Evolutionary conservation across 2,888 invertebrate species (phyloP).

Genomic region (Alloplasta piceator): DNA sequence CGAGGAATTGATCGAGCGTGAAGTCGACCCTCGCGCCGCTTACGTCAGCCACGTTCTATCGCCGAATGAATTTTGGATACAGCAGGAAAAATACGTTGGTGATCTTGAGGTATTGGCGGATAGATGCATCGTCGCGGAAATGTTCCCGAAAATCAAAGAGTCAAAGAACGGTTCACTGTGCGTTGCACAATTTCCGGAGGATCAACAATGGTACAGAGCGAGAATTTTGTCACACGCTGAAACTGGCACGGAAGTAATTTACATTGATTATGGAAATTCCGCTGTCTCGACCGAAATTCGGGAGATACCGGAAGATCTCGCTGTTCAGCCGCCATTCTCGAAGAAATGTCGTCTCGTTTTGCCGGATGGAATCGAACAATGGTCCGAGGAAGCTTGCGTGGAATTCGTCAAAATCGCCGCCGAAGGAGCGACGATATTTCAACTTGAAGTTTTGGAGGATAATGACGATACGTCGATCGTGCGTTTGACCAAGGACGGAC

Average conservation of each 20-base stretch:
- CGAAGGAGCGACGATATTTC: conserved; percentile 84
- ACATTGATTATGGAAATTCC: conserved; percentile 89
- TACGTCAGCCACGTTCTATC: conserved; percentile 88
- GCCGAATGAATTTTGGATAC: conserved; percentile 90
- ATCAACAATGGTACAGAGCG: conserved; percentile 88
- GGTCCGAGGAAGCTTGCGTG: conserved; percentile 80
- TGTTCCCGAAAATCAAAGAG: conserved; percentile 84
- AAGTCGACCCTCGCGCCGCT: conserved; percentile 85
- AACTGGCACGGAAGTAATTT: conserved; percentile 86
- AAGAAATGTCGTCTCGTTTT: conserved; percentile 86
- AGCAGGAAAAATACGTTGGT: conserved; percentile 86
- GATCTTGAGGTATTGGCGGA: conserved; percentile 87
- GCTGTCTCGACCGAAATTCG: conserved; percentile 86
- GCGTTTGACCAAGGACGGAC: conserved; percentile 86
- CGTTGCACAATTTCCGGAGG: conserved; percentile 88
- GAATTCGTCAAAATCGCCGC: conserved; percentile 80
- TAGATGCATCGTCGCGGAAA: conserved; percentile 84
- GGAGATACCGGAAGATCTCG: conserved; percentile 86
- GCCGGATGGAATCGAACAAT: conserved; percentile 83
- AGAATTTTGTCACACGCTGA: conserved; percentile 86
- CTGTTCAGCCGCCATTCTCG: conserved; percentile 86
- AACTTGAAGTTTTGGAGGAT: conserved; percentile 85
- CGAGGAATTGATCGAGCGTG: conserved; percentile 75
- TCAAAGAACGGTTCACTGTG: conserved; percentile 86
- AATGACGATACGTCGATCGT: conserved; percentile 87